A percentile compares a stretch with the other conserved stretches of the same genome.
phyloP scores from a whole-genome alignment of 1,140 invertebrate genomes.

The Trichogramma pretiosum region DNA sequence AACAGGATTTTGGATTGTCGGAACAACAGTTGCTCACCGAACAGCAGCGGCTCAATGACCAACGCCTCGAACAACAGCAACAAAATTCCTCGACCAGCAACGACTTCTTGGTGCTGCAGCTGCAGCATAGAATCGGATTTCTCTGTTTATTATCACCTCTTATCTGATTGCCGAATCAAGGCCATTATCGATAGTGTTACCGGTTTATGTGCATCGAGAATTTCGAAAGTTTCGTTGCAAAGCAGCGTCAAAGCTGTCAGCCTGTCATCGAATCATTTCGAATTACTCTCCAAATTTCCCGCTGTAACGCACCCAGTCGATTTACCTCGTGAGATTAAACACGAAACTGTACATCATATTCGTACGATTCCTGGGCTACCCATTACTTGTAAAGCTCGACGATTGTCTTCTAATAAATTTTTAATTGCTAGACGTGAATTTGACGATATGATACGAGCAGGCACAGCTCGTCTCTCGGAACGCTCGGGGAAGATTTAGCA shows the following conservation, averaged over 20 bases:
- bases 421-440: background rate
- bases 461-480: background rate
- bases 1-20: too few species aligned
- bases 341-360: too few species aligned
- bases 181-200: slow-evolving; percentile 26
- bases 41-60: too few species aligned
- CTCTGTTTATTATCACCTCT: slow-evolving; percentile 23
- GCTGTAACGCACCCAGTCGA: slow-evolving; percentile 30
- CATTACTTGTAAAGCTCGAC: too few species aligned
- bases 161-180: slow-evolving; percentile 22
- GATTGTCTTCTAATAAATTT: background rate
- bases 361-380: background rate
- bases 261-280: slow-evolving; percentile 9
- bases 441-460: too few species aligned
- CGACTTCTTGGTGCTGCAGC: too few species aligned
- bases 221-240: background rate
- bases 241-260: background rate
- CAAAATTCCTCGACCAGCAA: too few species aligned
- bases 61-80: too few species aligned
- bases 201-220: background rate
- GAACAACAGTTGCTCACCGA: too few species aligned
- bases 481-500: background rate
- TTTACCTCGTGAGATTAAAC: too few species aligned
- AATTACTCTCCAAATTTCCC: slow-evolving; percentile 20
- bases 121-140: slow-evolving; percentile 24